A percentile compares a stretch with the other conserved stretches of the same genome.
Evolutionary conservation across 2,797 vertebrate genomes (phyloP).

Genomic region (Siniperca obscura): DNA sequence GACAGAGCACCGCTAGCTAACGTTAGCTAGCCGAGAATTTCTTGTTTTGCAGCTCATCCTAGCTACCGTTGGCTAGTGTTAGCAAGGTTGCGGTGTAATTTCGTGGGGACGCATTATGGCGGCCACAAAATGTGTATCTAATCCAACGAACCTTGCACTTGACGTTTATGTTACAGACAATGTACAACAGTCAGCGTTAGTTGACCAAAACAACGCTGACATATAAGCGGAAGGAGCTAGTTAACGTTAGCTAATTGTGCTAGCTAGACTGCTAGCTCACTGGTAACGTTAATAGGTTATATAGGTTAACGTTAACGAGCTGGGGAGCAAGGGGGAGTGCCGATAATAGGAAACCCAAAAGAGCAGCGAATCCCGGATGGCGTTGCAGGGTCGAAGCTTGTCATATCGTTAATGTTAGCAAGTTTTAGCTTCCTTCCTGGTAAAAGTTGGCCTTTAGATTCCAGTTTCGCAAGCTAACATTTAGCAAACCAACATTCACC

Average conservation of each 20-base stretch:
- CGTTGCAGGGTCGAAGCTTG: slow-evolving; percentile 1
- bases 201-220: slow-evolving; percentile 51
- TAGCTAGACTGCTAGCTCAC: slow-evolving; percentile 59
- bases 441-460: slow-evolving; percentile 51
- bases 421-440: slow-evolving; percentile 28
- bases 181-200: not conserved
- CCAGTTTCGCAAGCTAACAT: slow-evolving; percentile 48
- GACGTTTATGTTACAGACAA: not conserved
- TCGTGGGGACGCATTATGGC: slow-evolving; percentile 47
- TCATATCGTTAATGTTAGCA: slow-evolving; percentile 6
- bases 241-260: slow-evolving; percentile 47
- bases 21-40: slow-evolving; percentile 63
- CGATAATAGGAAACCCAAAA: slow-evolving; percentile 37
- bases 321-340: slow-evolving; percentile 58
- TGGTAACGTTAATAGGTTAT: slow-evolving; percentile 37
- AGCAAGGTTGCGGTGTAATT: slow-evolving; percentile 56
- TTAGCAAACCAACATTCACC: slow-evolving; percentile 47
- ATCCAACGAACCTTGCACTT: not conserved
- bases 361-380: slow-evolving; percentile 34
- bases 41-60: slow-evolving; percentile 74
- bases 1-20: slow-evolving; percentile 64
- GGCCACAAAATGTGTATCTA: slow-evolving; percentile 23
- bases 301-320: slow-evolving; percentile 64
- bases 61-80: slow-evolving; percentile 56
- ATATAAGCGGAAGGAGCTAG: slow-evolving; percentile 60